Base-by-base conservation (phyloP, 2,888 invertebrate genomes). In the Morpho achilles region DNA sequence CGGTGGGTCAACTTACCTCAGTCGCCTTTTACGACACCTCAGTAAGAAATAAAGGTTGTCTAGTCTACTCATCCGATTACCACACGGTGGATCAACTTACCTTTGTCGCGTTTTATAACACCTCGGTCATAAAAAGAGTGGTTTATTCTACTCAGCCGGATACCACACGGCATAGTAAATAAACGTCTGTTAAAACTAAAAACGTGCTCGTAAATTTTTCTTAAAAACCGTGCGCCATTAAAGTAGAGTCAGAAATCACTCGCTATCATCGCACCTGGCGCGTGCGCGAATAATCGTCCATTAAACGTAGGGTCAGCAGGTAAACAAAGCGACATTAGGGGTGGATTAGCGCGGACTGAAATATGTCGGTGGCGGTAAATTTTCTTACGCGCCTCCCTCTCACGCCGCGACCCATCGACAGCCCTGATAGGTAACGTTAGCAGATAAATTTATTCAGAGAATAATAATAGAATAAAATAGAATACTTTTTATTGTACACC, bases 261-360 rank as follows among this genome's bases (percentile, higher is more conserved):
- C 10, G 47, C 43, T 48, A 60, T 53, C 53, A 56, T 50, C 51
- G 23, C 46, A 60, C 60, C 60, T 60, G 60, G 56, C 56, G 39
- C 53, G 50, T 50, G 51, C 55, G 40, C 58, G 58, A 65, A 67
- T 69, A 67, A 68, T 68, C 69, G 68, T 64, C 70, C 69, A 73
- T 72, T 73, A 73, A 67, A 67, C 62, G 82, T 82, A 83, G 83
- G 88, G 87, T 87, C 87, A 87, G 87, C 84, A 87, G 85, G 85
- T 87, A 88, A 89, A 88, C 87, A 89, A 84, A 84, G 85, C 85
- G 83, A 80, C 87, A 88, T 89, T 88, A 88, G 82, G 87, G 88
- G 87, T 84, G 87, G 88, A 90, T 89, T 90, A 88, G 82, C 88
- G 81, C 78, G 81, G 73, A 82, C 82, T 88, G 86, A 89, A 87